Conservation (phyloP, 2,888 invertebrate genomes). For the Luperina testacea region DNA sequence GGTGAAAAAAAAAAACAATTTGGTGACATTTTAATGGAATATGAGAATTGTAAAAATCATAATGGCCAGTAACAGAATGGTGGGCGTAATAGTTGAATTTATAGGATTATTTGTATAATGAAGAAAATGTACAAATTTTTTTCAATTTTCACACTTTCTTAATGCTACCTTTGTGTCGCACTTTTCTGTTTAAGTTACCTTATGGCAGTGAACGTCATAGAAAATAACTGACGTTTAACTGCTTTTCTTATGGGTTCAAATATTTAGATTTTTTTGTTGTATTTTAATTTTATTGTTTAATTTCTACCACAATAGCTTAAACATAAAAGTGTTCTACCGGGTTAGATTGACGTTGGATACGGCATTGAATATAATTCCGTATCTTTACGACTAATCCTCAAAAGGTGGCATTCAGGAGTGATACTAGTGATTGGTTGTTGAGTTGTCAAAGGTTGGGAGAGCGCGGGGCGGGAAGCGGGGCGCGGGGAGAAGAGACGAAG, state of each 20-base stretch:
- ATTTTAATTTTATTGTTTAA: conserved; percentile 23
- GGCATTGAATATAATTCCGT: conserved; percentile 43
- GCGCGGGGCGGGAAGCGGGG: conserved; percentile 75
- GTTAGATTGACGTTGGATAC: conserved; percentile 28
- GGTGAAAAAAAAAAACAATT: conserved; percentile 32
- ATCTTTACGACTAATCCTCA: conserved; percentile 40
- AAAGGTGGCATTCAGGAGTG: conserved; percentile 77
- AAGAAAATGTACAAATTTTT: conserved; percentile 54
- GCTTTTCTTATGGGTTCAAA: conserved; percentile 14
- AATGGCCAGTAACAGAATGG: conserved; percentile 71
- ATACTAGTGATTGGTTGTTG: conserved; percentile 84
- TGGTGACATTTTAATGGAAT: conserved; percentile 51
- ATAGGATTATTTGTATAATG: conserved; percentile 63
- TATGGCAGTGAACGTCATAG: conserved; percentile 16
- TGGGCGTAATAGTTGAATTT: conserved; percentile 65
- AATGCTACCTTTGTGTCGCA: conserved; percentile 65
- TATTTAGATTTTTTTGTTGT: conserved; percentile 13
- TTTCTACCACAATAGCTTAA: conserved; percentile 26
- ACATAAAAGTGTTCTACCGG: conserved; percentile 46
- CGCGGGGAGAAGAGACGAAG: conserved; percentile 69
- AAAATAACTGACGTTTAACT: conserved; percentile 19
- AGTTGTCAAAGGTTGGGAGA: conserved; percentile 85
- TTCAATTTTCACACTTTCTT: conserved; percentile 62
- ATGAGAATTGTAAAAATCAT: conserved; percentile 63
- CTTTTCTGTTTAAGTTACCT: conserved; percentile 55